Evolutionary conservation across 2,888 invertebrate genomes (phyloP).

Genomic region (Phymatocera aterrima): DNA sequence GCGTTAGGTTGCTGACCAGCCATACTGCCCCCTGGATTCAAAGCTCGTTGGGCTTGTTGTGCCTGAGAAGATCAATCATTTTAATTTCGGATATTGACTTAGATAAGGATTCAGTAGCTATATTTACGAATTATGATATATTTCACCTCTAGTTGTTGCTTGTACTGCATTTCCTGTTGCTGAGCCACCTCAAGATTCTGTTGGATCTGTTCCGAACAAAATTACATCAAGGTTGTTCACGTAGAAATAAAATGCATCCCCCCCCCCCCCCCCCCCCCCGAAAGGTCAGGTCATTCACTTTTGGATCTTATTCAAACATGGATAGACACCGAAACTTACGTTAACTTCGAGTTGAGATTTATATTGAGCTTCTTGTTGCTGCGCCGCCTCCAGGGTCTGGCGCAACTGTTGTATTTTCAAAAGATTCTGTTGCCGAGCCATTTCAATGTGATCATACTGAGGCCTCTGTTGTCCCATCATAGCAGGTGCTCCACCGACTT

Average conservation of each 20-base stretch:
- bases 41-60: slow-evolving; percentile 71
- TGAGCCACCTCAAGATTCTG: slow-evolving; percentile 85
- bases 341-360: slow-evolving; percentile 87
- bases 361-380: slow-evolving; percentile 87
- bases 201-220: slow-evolving; percentile 74
- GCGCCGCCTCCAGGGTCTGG: slow-evolving; percentile 88
- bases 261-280: too few relatives aligned
- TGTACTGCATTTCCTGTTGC: slow-evolving; percentile 88
- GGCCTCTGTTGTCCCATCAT: slow-evolving; percentile 71
- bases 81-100: neutral
- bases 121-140: neutral
- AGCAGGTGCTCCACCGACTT: slow-evolving; percentile 60
- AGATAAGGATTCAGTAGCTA: slow-evolving; percentile 4
- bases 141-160: slow-evolving; percentile 82
- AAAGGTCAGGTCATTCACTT: too few relatives aligned
- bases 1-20: slow-evolving; percentile 74
- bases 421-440: slow-evolving; percentile 86
- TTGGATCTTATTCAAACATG: too few relatives aligned
- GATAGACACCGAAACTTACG: slow-evolving; percentile 78
- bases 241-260: neutral
- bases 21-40: slow-evolving; percentile 68
- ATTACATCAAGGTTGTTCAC: neutral
- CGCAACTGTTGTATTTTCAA: slow-evolving; percentile 86
- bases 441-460: slow-evolving; percentile 80
- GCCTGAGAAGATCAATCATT: slow-evolving; percentile 54